Conservation (phyloP, 2,888 invertebrate genomes). For the Plemyria rubiginata region DNA sequence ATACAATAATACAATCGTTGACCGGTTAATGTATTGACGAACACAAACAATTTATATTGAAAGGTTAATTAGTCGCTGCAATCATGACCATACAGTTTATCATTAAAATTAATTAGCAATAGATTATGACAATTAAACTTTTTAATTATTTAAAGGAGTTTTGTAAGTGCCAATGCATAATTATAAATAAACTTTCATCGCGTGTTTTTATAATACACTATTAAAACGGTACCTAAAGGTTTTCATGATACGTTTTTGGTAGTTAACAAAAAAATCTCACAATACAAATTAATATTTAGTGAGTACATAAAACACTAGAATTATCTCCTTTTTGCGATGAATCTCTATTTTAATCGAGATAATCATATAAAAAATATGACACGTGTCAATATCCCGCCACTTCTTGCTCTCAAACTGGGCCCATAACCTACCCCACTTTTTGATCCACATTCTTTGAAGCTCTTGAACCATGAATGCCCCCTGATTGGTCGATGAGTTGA, state of each 20-base stretch:
- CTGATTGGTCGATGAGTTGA: constrained; percentile 56
- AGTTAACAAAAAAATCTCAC: too few species aligned
- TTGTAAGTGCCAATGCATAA: neutral
- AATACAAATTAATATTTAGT: too few species aligned
- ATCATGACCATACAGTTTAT: constrained; percentile 8
- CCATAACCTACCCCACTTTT: constrained; percentile 16
- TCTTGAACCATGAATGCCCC: constrained; percentile 45
- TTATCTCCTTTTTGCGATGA: too few species aligned
- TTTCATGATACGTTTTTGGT: too few species aligned
- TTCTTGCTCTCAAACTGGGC: neutral
- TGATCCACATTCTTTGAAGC: constrained; percentile 3
- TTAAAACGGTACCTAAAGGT: too few species aligned
- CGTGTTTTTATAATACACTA: too few species aligned
- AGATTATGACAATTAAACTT: constrained; percentile 13
- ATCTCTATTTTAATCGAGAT: too few species aligned
- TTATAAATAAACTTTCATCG: neutral
- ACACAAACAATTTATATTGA: constrained; percentile 6
- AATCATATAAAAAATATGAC: neutral
- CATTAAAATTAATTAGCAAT: constrained; percentile 20
- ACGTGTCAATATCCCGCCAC: too few species aligned
- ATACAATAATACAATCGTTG: neutral
- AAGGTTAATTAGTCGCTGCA: constrained; percentile 11
- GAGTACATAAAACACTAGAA: too few species aligned
- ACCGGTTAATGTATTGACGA: constrained; percentile 1
- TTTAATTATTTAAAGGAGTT: neutral